Conservation (phyloP, 2,113 vertebrate genomes). For the Turdus rufiventris region DNA sequence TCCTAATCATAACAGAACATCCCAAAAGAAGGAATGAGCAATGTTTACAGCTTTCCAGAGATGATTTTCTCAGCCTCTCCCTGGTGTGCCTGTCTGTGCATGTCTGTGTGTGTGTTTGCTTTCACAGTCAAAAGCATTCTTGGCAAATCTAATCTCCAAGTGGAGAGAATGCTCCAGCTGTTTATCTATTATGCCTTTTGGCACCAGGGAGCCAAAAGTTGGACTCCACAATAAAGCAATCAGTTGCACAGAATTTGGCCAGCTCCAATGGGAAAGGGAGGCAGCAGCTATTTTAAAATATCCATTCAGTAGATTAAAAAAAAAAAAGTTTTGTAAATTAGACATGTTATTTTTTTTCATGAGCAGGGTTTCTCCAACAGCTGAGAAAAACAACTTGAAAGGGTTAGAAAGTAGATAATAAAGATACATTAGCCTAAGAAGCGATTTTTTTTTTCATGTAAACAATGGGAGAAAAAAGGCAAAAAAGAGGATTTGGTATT, state of each 20-base stretch:
- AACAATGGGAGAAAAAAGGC: not conserved
- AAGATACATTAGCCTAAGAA: not conserved
- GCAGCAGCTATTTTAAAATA: not conserved
- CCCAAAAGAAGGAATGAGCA: not conserved
- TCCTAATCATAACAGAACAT: not conserved
- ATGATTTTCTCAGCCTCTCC: constrained; percentile 13
- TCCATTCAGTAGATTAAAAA: not conserved
- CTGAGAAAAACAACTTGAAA: not conserved
- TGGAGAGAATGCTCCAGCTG: constrained; percentile 9
- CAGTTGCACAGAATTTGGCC: not conserved
- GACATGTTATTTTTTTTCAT: not conserved
- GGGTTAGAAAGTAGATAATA: not conserved
- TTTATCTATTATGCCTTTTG: constrained; percentile 37
- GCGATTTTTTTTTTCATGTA: not conserved
- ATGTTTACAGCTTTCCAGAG: not conserved
- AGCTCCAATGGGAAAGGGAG: not conserved
- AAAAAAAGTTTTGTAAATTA: not conserved
- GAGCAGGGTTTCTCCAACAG: not conserved
- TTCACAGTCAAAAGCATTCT: constrained; percentile 48
- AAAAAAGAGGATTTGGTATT: not conserved
- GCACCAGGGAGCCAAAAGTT: constrained; percentile 38
- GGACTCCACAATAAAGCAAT: constrained; percentile 35
- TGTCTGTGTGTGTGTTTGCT: not conserved
- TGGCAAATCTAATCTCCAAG: constrained; percentile 33
- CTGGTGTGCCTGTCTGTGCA: not conserved